Conservation (phyloP, 2,113 vertebrate species). For the Tonatia bakeri region DNA sequence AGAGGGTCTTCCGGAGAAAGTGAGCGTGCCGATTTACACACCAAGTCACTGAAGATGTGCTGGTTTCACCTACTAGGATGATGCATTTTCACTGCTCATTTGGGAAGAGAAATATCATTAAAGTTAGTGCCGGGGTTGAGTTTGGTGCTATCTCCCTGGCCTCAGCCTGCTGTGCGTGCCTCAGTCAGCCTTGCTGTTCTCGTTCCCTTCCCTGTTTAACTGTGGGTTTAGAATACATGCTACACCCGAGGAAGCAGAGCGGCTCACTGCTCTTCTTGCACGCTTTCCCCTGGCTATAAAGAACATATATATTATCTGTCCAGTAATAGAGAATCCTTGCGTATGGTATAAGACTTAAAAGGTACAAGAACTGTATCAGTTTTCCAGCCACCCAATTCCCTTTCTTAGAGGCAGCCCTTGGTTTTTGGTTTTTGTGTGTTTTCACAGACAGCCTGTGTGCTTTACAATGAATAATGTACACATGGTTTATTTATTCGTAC, state of each 20-base stretch:
- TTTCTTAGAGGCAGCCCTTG: background rate
- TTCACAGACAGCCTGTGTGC: background rate
- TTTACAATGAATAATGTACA: background rate
- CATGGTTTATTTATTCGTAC: background rate
- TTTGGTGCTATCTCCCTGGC: background rate
- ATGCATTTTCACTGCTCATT: background rate
- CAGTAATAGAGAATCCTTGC: background rate
- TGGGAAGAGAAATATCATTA: background rate
- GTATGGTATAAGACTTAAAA: background rate
- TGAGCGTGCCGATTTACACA: background rate
- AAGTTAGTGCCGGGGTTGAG: background rate
- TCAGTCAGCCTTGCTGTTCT: background rate
- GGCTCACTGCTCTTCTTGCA: background rate
- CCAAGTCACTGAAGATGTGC: background rate
- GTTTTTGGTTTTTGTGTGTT: background rate
- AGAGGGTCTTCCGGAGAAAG: background rate
- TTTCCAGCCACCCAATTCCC: background rate
- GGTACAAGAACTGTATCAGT: background rate
- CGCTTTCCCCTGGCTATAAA: background rate
- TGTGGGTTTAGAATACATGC: background rate
- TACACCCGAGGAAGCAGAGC: background rate
- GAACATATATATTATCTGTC: background rate
- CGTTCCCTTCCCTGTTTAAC: background rate
- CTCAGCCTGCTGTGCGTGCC: background rate
- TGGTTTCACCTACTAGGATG: background rate